Conservation (phyloP, 2,888 invertebrate genomes). For the Lapara coniferarum region DNA sequence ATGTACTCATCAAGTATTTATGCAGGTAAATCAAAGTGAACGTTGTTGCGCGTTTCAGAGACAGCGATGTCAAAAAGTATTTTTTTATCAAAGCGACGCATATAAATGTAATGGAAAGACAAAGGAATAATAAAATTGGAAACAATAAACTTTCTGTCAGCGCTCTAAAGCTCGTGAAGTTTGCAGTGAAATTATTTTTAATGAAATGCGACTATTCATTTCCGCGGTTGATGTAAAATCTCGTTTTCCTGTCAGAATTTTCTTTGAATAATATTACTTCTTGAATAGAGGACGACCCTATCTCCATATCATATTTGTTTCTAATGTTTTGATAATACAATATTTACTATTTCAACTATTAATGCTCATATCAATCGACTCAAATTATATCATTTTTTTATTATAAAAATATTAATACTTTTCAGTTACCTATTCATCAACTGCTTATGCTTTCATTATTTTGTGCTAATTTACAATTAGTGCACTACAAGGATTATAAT, state of each 20-base stretch:
- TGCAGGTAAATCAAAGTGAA: too few relatives aligned
- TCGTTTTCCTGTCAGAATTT: not conserved
- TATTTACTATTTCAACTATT: too few relatives aligned
- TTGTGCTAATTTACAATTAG: not conserved
- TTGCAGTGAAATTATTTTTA: slow-evolving; percentile 27
- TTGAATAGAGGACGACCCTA: not conserved
- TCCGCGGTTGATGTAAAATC: not conserved
- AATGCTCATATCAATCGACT: not conserved
- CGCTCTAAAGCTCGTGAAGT: slow-evolving; percentile 32
- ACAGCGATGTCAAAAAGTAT: not conserved
- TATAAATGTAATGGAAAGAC: not conserved
- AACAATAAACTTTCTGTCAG: slow-evolving; percentile 35
- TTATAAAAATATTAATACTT: too few relatives aligned
- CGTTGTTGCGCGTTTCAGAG: too few relatives aligned
- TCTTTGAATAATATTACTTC: not conserved
- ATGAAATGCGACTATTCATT: slow-evolving; percentile 3
- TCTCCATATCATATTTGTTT: too few relatives aligned
- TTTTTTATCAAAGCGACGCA: not conserved
- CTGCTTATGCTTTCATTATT: too few relatives aligned
- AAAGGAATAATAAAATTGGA: slow-evolving; percentile 32
- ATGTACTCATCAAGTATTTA: too few relatives aligned
- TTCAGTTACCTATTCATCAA: too few relatives aligned
- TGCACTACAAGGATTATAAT: not conserved
- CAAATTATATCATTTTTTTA: too few relatives aligned
- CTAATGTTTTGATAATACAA: too few relatives aligned